Evolutionary conservation across 1,140 invertebrate genomes (phyloP).

Genomic region (Papilio glaucus): DNA sequence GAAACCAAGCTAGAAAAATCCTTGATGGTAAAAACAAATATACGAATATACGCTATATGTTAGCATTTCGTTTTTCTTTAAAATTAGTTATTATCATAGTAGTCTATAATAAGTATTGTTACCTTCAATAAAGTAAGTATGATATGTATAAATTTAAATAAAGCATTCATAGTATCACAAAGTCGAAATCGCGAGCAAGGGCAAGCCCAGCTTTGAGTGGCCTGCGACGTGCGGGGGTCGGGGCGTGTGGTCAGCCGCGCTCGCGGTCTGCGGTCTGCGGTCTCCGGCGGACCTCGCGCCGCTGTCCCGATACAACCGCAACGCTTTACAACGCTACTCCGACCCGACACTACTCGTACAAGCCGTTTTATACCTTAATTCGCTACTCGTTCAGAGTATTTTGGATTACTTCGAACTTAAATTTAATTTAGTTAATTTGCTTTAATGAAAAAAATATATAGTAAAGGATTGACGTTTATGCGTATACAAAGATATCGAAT

Average conservation of each 20-base stretch:
- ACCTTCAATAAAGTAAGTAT: no score
- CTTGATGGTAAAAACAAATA: no score
- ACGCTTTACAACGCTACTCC: conserved; percentile 10
- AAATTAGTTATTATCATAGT: no score
- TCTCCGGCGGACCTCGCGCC: conserved; percentile 43
- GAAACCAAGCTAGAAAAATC: no score
- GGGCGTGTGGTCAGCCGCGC: conserved; percentile 52
- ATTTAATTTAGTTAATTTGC: background rate
- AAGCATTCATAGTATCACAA: background rate
- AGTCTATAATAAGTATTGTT: no score
- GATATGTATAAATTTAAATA: background rate
- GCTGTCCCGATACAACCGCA: conserved; percentile 26
- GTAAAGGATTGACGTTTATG: background rate
- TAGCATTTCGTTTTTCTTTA: no score
- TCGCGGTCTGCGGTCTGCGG: conserved; percentile 53
- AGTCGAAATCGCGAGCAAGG: conserved; percentile 44
- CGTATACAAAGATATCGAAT: background rate
- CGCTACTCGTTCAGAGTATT: background rate
- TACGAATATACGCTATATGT: no score
- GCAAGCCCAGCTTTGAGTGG: conserved; percentile 56
- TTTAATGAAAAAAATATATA: background rate
- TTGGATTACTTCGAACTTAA: background rate
- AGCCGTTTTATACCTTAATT: background rate
- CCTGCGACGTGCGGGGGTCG: conserved; percentile 43
- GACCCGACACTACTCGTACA: background rate